phyloP scores from a whole-genome alignment of 2,888 invertebrate genomes.

The Yponomeuta malinellus region DNA sequence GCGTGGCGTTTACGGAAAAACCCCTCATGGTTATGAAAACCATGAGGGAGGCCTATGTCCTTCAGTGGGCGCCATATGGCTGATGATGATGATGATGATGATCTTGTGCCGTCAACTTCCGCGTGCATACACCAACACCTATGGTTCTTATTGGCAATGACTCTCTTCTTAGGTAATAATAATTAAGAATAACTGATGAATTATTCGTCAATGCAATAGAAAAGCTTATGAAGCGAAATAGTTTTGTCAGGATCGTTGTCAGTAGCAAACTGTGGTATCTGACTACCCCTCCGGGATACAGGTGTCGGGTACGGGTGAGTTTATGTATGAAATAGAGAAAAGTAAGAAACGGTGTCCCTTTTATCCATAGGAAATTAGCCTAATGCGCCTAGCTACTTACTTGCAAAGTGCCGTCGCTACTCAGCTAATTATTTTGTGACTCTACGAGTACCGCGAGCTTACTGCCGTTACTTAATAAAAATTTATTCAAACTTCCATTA shows the following conservation, averaged over 20 bases:
- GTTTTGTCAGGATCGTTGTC: too few species aligned
- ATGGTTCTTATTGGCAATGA: neutral
- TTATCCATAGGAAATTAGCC: neutral
- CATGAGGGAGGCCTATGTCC: too few species aligned
- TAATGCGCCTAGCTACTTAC: neutral
- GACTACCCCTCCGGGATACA: too few species aligned
- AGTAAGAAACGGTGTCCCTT: neutral
- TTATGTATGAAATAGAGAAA: neutral
- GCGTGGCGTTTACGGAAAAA: too few species aligned
- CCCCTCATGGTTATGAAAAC: too few species aligned
- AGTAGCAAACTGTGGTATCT: too few species aligned
- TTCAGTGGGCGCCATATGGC: too few species aligned
- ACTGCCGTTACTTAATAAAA: neutral
- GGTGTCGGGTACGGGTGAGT: too few species aligned
- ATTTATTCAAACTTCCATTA: conserved; percentile 24
- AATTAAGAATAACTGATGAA: neutral
- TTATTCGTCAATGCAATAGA: neutral
- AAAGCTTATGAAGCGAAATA: too few species aligned
- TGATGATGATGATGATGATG: too few species aligned
- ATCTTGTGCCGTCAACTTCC: neutral
- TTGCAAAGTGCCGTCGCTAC: neutral
- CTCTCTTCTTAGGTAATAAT: neutral
- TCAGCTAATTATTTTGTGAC: neutral
- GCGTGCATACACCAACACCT: neutral
- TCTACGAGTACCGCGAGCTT: neutral